Base-by-base conservation (phyloP, 2,113 vertebrate species). In the Hydropotes inermis region DNA sequence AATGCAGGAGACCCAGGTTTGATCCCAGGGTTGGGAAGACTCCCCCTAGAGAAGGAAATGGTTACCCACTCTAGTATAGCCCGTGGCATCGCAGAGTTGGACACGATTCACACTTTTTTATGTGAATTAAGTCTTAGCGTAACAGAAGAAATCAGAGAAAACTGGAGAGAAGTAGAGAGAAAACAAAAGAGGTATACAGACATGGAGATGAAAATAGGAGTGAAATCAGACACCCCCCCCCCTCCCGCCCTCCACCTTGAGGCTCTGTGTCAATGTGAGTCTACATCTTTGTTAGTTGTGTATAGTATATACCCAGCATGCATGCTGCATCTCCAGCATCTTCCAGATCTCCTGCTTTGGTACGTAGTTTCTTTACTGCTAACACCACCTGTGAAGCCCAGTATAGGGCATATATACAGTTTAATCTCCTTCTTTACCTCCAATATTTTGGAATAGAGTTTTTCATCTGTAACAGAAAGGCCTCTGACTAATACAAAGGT, bases 391-490 rank as follows among this genome's bases (percentile, higher is more conserved):
- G 39, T 43, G 39, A 76, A 76, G 1, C 39, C 39, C 23, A 43
- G 12, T 76, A 7, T 25, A 43, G 21, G 39, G 21, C 39, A 76
- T 43, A 36, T 55, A 55, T 60, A 57, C 4, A 25, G 30, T 52
- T 93, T 61, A 82, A 92, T 74, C 76, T 95, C n/a, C 36, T 87
- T 64, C 21, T 83, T 96, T 67, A 2, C n/a, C 17, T 93, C 67
- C 74, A 33, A 43, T 47, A 90, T 58, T 94, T 92, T 95, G 15
- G 76, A 67, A 9, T 43, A n/a, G 27, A 90, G 14, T 82, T 92
- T 89, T 67, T 86, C 27, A 58, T 7, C 45, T 88, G n/a, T 21
- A 74, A 27, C 12, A 25, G 43, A 88, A 54, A 27, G 9, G 12
- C 16, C 50, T 92, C 39, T 91, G 70, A 92, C 21, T 78, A 57